phyloP scores from a whole-genome alignment of 2,113 vertebrate genomes.

The Hystrix cristata region DNA sequence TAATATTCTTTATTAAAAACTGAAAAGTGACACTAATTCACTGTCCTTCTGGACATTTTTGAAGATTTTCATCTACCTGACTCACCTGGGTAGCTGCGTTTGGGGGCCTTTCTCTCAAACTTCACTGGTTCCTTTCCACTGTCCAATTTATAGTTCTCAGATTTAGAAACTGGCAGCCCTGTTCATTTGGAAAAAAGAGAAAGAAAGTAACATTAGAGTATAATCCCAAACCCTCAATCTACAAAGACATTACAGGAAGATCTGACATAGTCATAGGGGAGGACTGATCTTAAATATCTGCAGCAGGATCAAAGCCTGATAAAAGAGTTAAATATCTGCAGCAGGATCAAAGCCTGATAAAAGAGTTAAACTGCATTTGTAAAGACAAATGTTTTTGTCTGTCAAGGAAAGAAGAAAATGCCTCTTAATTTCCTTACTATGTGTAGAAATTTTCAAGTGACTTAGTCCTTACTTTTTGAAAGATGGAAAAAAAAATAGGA shows the following conservation, averaged over 20 bases:
- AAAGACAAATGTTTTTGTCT: neutral
- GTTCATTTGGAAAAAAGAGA: neutral
- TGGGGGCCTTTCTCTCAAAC: constrained; percentile 57
- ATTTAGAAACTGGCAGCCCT: constrained; percentile 83
- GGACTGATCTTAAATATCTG: neutral
- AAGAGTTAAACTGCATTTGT: neutral
- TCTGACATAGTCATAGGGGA: neutral
- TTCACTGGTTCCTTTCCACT: constrained; percentile 60
- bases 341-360: neutral
- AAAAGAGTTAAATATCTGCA: neutral
- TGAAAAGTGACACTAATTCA: neutral
- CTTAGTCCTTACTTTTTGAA: neutral
- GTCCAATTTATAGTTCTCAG: constrained; percentile 67
- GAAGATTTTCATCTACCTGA: neutral
- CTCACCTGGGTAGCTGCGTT: constrained; percentile 74
- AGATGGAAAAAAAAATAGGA: neutral
- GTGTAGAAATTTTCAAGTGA: neutral
- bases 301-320: neutral
- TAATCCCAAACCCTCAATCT: neutral
- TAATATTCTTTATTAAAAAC: neutral
- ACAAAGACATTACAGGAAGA: neutral
- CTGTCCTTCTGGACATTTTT: neutral
- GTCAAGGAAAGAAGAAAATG: neutral
- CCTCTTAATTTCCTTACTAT: neutral
- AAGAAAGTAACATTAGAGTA: neutral